These are phyloP conservation scores for Takifugu rubripes DNA, from an alignment of 2,797 vertebrate species.

Conservation along the genomic window DNA sequence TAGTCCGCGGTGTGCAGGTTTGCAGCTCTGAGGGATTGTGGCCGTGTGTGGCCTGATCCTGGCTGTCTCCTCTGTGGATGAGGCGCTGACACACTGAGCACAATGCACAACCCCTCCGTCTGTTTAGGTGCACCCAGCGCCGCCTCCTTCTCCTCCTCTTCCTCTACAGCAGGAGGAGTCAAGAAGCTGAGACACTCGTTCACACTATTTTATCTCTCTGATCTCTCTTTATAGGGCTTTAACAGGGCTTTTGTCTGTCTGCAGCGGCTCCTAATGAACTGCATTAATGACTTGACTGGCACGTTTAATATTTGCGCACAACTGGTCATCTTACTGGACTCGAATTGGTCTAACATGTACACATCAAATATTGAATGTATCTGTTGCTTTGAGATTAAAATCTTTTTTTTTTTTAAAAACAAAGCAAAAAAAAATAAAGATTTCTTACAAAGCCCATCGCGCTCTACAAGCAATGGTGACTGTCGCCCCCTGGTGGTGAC, in stretches of 20 bases:
- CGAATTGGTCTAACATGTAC: neutral
- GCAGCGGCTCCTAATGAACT: slow-evolving; percentile 4
- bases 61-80: slow-evolving; percentile 21
- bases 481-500: slow-evolving; percentile 55
- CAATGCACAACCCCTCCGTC: slow-evolving; percentile 70
- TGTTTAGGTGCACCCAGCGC: slow-evolving; percentile 74
- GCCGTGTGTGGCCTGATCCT: slow-evolving; percentile 10
- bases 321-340: neutral
- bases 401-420: neutral
- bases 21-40: slow-evolving; percentile 6
- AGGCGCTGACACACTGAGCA: slow-evolving; percentile 67
- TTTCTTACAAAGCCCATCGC: neutral
- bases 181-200: slow-evolving; percentile 46
- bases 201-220: slow-evolving; percentile 41
- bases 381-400: too few species aligned
- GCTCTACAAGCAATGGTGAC: slow-evolving; percentile 20
- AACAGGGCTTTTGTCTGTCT: slow-evolving; percentile 28
- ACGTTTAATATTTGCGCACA: neutral
- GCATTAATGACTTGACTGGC: slow-evolving; percentile 1
- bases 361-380: too few species aligned
- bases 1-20: slow-evolving; percentile 3
- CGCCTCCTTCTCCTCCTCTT: slow-evolving; percentile 57
- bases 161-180: slow-evolving; percentile 69
- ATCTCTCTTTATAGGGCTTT: slow-evolving; percentile 39
- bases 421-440: neutral